Evolutionary conservation across 2,113 vertebrate genomes (phyloP), one percentile per base, ranked within the genome.

Genomic region (Melanostigma gelatinosum): DNA sequence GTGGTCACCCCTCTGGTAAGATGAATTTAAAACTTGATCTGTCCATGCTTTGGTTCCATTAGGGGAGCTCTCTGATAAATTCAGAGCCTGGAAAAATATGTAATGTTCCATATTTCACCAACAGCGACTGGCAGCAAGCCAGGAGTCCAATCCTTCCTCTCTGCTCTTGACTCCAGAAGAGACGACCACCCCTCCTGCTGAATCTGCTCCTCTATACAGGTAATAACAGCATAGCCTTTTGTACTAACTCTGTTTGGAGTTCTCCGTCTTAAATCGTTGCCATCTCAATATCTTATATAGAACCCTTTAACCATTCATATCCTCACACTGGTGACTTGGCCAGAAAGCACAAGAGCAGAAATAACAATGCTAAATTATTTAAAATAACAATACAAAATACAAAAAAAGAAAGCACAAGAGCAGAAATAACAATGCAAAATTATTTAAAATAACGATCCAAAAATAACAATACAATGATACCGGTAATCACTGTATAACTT

Each of bases 1-100:
- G 92, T 88, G 38, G 93, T 96, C 66, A 96, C 93, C 1, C 95
- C 95, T 8, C 62, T 96, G 90, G 95, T 96, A 77, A 90, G 93
- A 0, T 2, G 2, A 0, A 10, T 11, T 46, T 6, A 32, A 9
- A 11, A 32, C 24, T 18, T 27, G n/a, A 60, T 3, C n/a, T 44
- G 18, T 40, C 1, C 0, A n/a, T 15, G 36, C 20, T 15, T 10
- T 0, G n/a, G 1, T 34, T 55, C 16, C 38, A 10, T 58, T 22
- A 38, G 16, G 7, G 16, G 13, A 32, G 24, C 44, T 29, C 3
- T 32, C 24, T 42, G 13, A 60, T 60, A 2, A 48, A 79, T 57
- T 40, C 10, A 72, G 8, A 34, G 16, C 11, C 15, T 6, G 1
- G 8, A 50, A 42, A 27, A 58, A 60, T 29, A 29, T 38, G 13